Conservation (phyloP, 2,797 vertebrate genomes). For the Tympanoctomys barrerae region DNA sequence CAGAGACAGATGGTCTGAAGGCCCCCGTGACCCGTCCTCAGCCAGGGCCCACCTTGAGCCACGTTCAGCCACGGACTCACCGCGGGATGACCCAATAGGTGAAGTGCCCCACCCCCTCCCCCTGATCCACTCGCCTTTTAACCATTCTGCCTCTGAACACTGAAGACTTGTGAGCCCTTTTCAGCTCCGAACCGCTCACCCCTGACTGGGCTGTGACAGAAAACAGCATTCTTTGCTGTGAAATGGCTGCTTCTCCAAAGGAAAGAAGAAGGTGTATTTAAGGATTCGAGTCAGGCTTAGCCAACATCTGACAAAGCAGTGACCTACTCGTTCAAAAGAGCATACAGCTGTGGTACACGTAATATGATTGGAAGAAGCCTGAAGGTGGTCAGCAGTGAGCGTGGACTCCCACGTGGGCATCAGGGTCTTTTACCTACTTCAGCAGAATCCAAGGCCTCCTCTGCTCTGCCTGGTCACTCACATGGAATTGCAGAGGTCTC, state of each 20-base stretch:
- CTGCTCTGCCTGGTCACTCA: too few species aligned
- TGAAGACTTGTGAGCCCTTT: background rate
- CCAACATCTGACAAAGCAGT: background rate
- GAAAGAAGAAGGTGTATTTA: background rate
- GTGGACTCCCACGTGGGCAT: background rate
- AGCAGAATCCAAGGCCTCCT: background rate
- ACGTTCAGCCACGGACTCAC: background rate
- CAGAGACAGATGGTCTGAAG: background rate
- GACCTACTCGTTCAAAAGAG: background rate
- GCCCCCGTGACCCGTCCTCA: background rate
- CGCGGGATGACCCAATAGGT: background rate
- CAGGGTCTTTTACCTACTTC: background rate
- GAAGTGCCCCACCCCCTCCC: background rate
- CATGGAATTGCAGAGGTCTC: too few species aligned
- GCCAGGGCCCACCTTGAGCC: background rate
- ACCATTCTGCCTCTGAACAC: background rate
- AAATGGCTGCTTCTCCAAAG: background rate
- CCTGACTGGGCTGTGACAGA: background rate
- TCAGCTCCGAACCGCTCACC: background rate
- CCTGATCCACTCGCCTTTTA: background rate
- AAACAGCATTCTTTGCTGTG: background rate
- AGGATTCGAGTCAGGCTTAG: background rate
- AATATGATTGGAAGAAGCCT: background rate
- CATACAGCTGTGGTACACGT: background rate
- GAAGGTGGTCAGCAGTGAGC: background rate